These are phyloP conservation scores for Eupithecia subfuscata DNA, from an alignment of 2,888 invertebrate genomes.

Conservation along the genomic window DNA sequence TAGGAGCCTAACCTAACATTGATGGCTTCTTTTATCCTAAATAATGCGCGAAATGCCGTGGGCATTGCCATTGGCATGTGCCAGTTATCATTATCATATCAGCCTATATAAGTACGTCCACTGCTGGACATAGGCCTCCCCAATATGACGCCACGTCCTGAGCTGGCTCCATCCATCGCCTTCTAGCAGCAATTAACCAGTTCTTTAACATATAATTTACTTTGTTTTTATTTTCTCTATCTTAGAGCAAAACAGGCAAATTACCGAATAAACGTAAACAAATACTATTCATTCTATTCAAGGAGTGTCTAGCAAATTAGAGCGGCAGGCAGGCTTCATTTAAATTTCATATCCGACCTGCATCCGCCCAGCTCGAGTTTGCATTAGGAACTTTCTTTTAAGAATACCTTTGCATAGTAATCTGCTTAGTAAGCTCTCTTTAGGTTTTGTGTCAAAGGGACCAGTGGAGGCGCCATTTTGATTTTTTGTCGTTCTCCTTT, in stretches of 20 bases:
- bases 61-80: no score
- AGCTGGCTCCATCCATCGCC: no score
- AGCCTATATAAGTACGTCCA: no score
- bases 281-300: conserved; percentile 4
- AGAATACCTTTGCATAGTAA: conserved; percentile 39
- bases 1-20: no score
- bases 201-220: no score
- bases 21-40: no score
- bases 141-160: no score
- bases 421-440: conserved; percentile 18
- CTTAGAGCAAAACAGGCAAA: background rate
- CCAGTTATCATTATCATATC: no score
- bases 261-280: background rate
- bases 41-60: no score
- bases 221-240: background rate
- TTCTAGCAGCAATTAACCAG: no score
- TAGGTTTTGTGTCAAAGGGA: background rate
- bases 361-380: conserved; percentile 55
- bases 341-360: conserved; percentile 69
- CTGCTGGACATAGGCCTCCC: no score
- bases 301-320: conserved; percentile 30
- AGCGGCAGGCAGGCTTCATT: conserved; percentile 55
- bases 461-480: background rate
- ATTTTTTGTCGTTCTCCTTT: background rate
- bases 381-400: conserved; percentile 55